Evolutionary conservation across 2,888 invertebrate species (phyloP).

Genomic region (Clusia tigrina): DNA sequence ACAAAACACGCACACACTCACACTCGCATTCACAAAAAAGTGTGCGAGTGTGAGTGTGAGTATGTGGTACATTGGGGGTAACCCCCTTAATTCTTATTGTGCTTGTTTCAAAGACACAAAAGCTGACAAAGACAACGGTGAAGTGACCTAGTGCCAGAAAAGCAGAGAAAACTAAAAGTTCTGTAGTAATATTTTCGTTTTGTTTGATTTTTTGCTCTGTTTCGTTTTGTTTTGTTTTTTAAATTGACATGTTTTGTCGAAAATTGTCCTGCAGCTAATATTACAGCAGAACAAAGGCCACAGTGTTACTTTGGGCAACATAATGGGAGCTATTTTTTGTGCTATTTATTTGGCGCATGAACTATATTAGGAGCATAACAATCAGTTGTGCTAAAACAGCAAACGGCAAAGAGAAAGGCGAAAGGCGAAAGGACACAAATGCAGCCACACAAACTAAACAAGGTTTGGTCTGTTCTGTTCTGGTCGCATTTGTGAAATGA

Average conservation of each 20-base stretch:
- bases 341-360: not conserved
- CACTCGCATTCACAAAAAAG: not conserved
- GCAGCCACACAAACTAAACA: no score
- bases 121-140: slow-evolving; percentile 1
- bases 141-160: slow-evolving; percentile 39
- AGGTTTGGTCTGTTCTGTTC: no score
- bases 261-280: slow-evolving; percentile 18
- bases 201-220: not conserved
- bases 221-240: not conserved
- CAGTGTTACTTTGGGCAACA: not conserved
- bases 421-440: no score
- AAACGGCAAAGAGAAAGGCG: no score
- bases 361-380: no score
- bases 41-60: not conserved
- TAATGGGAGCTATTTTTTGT: not conserved
- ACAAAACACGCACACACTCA: not conserved
- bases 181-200: not conserved
- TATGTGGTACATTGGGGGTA: no score
- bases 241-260: slow-evolving; percentile 17
- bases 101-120: slow-evolving; percentile 1
- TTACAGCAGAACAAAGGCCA: not conserved
- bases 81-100: not conserved
- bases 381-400: no score
- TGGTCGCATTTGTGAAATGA: no score
- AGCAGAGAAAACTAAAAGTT: slow-evolving; percentile 11